Evolutionary conservation across 2,797 vertebrate species (phyloP).

Genomic region (Sparus aurata): DNA sequence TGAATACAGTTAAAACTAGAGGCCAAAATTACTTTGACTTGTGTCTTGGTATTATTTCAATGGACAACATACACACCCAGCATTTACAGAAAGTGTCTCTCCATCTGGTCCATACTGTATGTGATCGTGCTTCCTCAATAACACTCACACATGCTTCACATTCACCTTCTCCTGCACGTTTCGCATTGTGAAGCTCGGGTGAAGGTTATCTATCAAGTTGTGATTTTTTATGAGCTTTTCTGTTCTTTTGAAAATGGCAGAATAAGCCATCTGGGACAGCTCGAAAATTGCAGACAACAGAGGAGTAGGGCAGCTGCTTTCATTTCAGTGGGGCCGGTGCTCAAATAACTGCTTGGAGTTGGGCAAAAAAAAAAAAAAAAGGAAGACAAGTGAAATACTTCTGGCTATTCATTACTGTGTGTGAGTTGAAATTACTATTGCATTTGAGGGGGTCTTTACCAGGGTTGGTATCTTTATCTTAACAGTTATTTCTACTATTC

Average conservation of each 20-base stretch:
- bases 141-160: background rate
- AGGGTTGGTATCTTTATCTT: too few species aligned
- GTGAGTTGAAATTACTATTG: background rate
- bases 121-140: background rate
- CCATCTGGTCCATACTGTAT: background rate
- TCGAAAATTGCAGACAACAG: constrained; percentile 6
- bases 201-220: constrained; percentile 34
- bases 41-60: background rate
- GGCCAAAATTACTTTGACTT: background rate
- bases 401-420: background rate
- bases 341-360: background rate
- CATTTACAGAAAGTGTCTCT: background rate
- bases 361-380: background rate
- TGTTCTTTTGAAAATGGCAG: constrained; percentile 39
- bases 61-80: background rate
- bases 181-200: constrained; percentile 14
- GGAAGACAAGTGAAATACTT: background rate
- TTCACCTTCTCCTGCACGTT: constrained; percentile 10
- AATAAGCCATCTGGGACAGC: constrained; percentile 24
- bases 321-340: constrained; percentile 10
- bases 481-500: too few species aligned
- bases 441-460: background rate
- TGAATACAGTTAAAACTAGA: background rate
- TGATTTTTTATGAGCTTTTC: constrained; percentile 19
- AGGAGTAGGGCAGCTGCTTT: constrained; percentile 7